Base-by-base conservation (phyloP, 2,797 vertebrate genomes). In the Pseudochromis fuscus region DNA sequence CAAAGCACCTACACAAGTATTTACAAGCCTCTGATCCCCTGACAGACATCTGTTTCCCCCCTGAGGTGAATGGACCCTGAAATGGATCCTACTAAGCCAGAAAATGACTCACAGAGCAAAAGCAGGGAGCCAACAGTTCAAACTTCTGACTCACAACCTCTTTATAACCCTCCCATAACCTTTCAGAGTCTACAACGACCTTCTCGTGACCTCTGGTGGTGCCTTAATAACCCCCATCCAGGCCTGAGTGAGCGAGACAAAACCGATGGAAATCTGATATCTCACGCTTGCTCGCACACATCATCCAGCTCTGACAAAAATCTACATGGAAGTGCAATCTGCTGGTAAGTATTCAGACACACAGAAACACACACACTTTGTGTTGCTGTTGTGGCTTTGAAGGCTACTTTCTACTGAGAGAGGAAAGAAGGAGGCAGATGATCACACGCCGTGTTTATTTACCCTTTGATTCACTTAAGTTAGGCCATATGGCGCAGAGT, bases 11-110 rank as follows among this genome's bases (percentile, higher is more conserved):
- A 52, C 58, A 77, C 18, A 64, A 64, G 55, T 70, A 75, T 87
- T 84, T 81, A 70, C 44, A 69, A 80, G 48, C 67, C 62, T 83
- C 38, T 82, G 77, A 80, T 79, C 73, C 59, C 16, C 35, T 25
- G 27, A 79, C 67, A 50, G 75, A 91, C 88, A 91, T 92, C 85
- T 91, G 92, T 83, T 89, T 75, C 62, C 50, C 79, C 65, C 79
- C 77, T 60, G 80, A 87, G 87, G 84, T 82, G 82, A 90, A 83
- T 24, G 30, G 78, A 88, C 86, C 78, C 81, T 83, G 84, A 90
- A 92, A 92, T 87, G 77, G 82, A 91, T 89, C 90, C 87, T 4
- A 63, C 72, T 77, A 83, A 87, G 75, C 79, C 84, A 85, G 83
- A 89, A 86, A 91, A 88, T 87, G 82, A 91, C 72, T 91, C 84